Evolutionary conservation across 2,797 vertebrate species (phyloP), one percentile per base, ranked within the genome.

Genomic region (Enteromius fasciolatus): DNA sequence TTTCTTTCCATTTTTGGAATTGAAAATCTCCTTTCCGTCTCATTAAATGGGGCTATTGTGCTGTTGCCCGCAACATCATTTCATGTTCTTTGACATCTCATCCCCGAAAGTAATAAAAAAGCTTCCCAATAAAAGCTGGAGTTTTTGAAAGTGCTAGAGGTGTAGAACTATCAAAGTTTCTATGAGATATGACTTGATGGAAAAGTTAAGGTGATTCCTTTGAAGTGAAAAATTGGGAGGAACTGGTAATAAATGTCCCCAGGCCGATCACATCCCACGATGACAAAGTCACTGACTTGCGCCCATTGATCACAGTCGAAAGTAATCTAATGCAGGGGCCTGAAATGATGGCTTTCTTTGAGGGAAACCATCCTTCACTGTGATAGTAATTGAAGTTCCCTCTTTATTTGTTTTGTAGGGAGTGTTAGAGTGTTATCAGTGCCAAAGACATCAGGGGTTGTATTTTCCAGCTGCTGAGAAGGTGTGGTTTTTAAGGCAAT

Each of bases 271-370:
- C 89, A 86, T 89, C 86, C 87, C 66, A 63, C 70, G 82, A 83
- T 87, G 84, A 90, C 83, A 88, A 86, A 90, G 87, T 87, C 81
- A 85, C 82, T 82, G 72, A 87, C 87, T 89, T 87, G 68, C 75
- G 87, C 76, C 87, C 86, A 87, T 85, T 90, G 87, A 89, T 92
- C 90, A 90, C 74, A 90, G 87, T 90, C 84, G 76, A 80, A 89
- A 79, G 82, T 77, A 91, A 90, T 92, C 84, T 89, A 87, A 80
- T 4, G 9, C 85, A 89, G 79, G 80, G 84, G 59, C 25, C 70
- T 83, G 82, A 88, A 92, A 90, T 90, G 89, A 91, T 90, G 86
- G 86, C 87, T 86, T 89, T 84, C 39, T 78, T 86, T 70, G 83
- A 90, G 88, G 88, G 33, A 8, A 84, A 81, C 85, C 57, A 78